Percentiles rank a stretch among this genome's conserved stretches.
Evolutionary conservation across 1,140 invertebrate species (phyloP).

Genomic region (Agrilus planipennis): DNA sequence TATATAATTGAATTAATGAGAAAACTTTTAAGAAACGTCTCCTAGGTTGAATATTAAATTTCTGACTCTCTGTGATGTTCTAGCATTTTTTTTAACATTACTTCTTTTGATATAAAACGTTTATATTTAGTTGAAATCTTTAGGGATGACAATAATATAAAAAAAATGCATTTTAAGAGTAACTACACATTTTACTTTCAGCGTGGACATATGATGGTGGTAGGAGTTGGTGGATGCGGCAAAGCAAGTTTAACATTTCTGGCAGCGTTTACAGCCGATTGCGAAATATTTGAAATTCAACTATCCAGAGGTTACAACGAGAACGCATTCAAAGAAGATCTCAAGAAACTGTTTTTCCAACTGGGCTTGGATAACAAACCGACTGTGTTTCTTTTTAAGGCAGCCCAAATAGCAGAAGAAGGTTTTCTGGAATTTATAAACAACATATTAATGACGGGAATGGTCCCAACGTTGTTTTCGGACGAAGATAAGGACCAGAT

Average conservation of each 20-base stretch:
- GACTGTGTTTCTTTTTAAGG: slow-evolving; percentile 73
- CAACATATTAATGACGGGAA: slow-evolving; percentile 77
- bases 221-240: slow-evolving; percentile 78
- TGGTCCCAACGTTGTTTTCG: slow-evolving; percentile 69
- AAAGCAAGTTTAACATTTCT: slow-evolving; percentile 63
- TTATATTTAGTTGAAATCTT: too few species aligned
- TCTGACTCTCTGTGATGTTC: too few species aligned
- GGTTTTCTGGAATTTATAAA: slow-evolving; percentile 82
- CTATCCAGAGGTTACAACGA: slow-evolving; percentile 73
- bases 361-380: slow-evolving; percentile 66
- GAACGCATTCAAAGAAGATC: slow-evolving; percentile 67
- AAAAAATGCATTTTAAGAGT: too few species aligned
- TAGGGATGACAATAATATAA: too few species aligned
- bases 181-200: too few species aligned
- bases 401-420: slow-evolving; percentile 64
- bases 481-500: slow-evolving; percentile 81
- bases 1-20: too few species aligned
- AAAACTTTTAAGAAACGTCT: too few species aligned
- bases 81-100: too few species aligned
- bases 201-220: slow-evolving; percentile 75
- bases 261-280: slow-evolving; percentile 63
- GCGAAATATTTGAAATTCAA: slow-evolving; percentile 72
- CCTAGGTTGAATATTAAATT: too few species aligned
- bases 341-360: slow-evolving; percentile 65
- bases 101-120: too few species aligned